These are phyloP conservation scores for Hemithea aestivaria DNA, from an alignment of 2,888 invertebrate genomes.

Conservation along the genomic window DNA sequence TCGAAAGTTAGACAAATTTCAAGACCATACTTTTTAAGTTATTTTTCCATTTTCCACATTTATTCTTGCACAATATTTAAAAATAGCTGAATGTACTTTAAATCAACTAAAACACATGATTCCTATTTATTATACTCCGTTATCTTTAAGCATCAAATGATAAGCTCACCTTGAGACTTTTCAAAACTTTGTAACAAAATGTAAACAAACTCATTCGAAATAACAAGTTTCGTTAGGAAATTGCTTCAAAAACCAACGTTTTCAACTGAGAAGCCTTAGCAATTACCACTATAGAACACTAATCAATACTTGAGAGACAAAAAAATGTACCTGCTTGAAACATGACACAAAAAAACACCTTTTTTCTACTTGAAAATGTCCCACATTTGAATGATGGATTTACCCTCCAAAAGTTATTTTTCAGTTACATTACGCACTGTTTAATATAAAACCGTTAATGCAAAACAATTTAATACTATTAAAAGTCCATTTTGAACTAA, in stretches of 20 bases:
- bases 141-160: too few relatives aligned
- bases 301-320: slow-evolving; percentile 54
- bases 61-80: too few relatives aligned
- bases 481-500: slow-evolving; percentile 10
- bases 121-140: too few relatives aligned
- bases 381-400: slow-evolving; percentile 21
- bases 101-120: too few relatives aligned
- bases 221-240: slow-evolving; percentile 22
- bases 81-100: too few relatives aligned
- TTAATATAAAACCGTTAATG: slow-evolving; percentile 6
- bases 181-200: slow-evolving; percentile 16
- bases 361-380: slow-evolving; percentile 39
- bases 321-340: slow-evolving; percentile 49
- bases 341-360: slow-evolving; percentile 48
- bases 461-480: slow-evolving; percentile 3
- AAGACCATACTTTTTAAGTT: too few relatives aligned
- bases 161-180: not conserved
- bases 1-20: too few relatives aligned
- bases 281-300: slow-evolving; percentile 30
- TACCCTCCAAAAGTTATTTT: slow-evolving; percentile 24
- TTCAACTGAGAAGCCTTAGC: slow-evolving; percentile 12
- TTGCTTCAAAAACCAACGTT: slow-evolving; percentile 10
- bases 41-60: too few relatives aligned
- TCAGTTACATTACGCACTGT: slow-evolving; percentile 12
- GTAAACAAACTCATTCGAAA: slow-evolving; percentile 31